Evolutionary conservation across 2,113 vertebrate genomes (phyloP), one percentile per base, ranked within the genome.

Genomic region (Cygnus atratus): DNA sequence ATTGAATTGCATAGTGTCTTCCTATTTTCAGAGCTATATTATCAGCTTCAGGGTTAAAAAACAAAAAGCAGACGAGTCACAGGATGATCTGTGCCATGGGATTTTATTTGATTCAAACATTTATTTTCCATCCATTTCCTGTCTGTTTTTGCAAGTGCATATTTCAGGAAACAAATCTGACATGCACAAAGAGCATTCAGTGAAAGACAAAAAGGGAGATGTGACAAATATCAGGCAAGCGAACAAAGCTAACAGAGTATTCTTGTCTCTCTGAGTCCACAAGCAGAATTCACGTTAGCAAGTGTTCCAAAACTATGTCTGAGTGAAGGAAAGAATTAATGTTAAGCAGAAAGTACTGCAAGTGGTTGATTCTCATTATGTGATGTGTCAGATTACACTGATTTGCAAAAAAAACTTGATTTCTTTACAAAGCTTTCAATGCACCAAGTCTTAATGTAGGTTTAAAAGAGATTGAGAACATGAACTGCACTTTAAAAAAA

Each of bases 341-440:
- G 70, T 78, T 86, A 94, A 96, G 89, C 82, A 96, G 95, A 97
- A 96, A 96, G 84, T 92, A 96, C 94, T 97, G 97, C 93, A 97
- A 94, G 95, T 96, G 95, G 87, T 95, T 96, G 85, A 67, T 89
- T 95, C 94, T 93, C 89, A 41, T 81, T 88, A 88, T 0, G 5
- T 84, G 94, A 82, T 80, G 92, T 37, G 86, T 82, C 95, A 92
- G 95, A 93, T 98, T 96, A 92, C 31, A 35, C 65, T 0, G 74
- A 92, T 97, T 84, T 93, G 91, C 87, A 87, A 94, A 91, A 58
- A 97, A 87, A 39, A 10, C 39, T 39, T 39, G 75, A 94, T 92
- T 93, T 77, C 92, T 92, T 95, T 59, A 91, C 89, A 84, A 59
- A 91, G 94, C 25, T 79, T 93, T 90, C 76, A 70, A 54, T 84